Base-by-base conservation (phyloP, 1,140 invertebrate species). In the Sarcophaga peregrina region DNA sequence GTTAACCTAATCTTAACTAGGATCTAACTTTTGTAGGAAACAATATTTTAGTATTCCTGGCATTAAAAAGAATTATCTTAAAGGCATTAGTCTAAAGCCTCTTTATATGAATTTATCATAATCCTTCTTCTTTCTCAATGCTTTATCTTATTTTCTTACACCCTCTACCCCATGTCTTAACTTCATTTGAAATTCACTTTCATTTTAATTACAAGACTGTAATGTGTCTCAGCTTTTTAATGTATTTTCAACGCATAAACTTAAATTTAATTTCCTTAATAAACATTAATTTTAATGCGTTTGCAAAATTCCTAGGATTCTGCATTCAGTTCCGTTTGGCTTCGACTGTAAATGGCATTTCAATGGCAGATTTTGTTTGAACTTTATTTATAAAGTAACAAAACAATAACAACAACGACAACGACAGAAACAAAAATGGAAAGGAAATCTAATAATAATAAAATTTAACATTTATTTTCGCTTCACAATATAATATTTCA, bases 391-490 rank as follows among this genome's bases (percentile, higher is more conserved):
- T n/a, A n/a, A 68, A 68, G 7, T 20, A 68, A 8, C 54, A 58
- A n/a, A n/a, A 7, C 11, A 68, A 68, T 2, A 37, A 37, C 1
- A 37, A 37, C 25, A 37, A 37, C 1, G 4, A 37, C 25, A 37
- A 37, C 58, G 15, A 17, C 58, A 62, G 0, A 4, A 62, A 10
- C 4, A 62, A 62, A n/a, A n/a, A n/a, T n/a, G n/a, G 20, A 15
- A 62, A 17, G 6, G 15, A 76, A 47, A 45, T 50, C 75, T 52
- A 78, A 78, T 78, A 78, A 78, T 50, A 47, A 78, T 78, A 78
- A 78, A 78, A 50, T 78, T 78, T 78, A 52, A 78, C 48, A 11
- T 78, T 78, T 78, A 76, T 78, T 52, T 78, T 47, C 75, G 25
- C 20, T 72, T 78, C 20, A 52, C n/a, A 20, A 52, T 48, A 58